Conservation (phyloP, 2,797 vertebrate genomes). For the Anolis apletophallus region DNA sequence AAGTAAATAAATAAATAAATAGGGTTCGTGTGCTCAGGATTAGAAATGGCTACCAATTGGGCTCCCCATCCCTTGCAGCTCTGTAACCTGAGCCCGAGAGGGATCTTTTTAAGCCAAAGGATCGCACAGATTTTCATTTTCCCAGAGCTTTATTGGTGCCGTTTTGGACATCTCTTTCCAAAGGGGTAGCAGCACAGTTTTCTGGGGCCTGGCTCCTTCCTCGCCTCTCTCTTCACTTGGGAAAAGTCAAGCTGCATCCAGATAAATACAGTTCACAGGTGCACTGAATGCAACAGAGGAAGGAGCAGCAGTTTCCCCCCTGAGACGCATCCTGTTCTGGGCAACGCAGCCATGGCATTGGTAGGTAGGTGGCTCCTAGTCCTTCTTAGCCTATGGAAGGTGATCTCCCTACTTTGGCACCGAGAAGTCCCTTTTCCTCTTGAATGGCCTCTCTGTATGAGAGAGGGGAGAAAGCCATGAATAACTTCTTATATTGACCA, state of each 20-base stretch:
- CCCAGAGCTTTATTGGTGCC: neutral
- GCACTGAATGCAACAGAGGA: neutral
- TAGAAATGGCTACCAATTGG: no score
- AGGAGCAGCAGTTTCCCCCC: neutral
- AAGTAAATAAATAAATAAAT: no score
- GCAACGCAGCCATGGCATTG: neutral
- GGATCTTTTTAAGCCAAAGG: neutral
- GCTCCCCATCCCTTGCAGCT: no score
- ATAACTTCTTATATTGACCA: no score
- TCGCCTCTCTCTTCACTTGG: neutral
- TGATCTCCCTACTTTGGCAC: neutral
- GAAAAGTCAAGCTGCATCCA: neutral
- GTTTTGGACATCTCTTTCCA: neutral
- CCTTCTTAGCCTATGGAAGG: neutral
- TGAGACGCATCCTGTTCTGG: no score
- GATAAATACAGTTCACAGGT: neutral
- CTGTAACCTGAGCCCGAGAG: no score
- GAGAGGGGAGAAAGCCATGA: neutral
- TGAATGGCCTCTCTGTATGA: no score
- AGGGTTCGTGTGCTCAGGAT: no score
- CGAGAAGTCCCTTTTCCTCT: fast-evolving
- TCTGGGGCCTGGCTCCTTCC: neutral
- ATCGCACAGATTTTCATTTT: no score
- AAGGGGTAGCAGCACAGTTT: neutral
- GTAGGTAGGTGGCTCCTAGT: neutral